These are phyloP conservation scores for Pristionchus arcanus DNA, from an alignment of 2,888 invertebrate genomes.

Conservation along the genomic window DNA sequence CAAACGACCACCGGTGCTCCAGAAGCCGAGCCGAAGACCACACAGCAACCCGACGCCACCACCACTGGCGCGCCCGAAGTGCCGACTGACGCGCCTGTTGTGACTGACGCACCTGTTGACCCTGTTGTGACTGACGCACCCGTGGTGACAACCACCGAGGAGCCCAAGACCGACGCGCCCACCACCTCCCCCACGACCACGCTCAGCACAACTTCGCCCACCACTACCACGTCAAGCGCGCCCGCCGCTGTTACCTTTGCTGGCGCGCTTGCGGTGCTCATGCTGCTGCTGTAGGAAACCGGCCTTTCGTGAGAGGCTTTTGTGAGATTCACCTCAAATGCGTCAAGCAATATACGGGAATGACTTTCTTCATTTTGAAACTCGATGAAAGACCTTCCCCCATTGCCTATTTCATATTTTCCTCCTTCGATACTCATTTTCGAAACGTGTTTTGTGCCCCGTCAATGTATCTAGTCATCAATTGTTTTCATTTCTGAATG, in stretches of 20 bases:
- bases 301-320: neutral
- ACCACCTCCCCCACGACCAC: neutral
- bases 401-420: neutral
- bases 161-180: neutral
- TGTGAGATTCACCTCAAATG: constrained; percentile 44
- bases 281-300: neutral
- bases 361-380: neutral
- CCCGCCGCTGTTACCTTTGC: neutral
- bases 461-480: neutral
- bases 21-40: neutral
- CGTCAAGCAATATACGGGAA: neutral
- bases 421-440: neutral
- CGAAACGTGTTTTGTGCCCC: neutral
- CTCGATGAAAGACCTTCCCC: neutral
- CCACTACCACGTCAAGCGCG: neutral
- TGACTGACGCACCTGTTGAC: neutral
- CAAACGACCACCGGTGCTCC: neutral
- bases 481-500: neutral
- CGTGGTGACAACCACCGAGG: neutral
- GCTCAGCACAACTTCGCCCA: neutral
- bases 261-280: neutral
- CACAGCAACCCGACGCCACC: neutral
- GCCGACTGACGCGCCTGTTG: neutral
- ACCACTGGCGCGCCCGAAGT: neutral
- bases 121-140: neutral